Conservation (phyloP, 2,113 vertebrate species). For the Pachypanchax playfairii region DNA sequence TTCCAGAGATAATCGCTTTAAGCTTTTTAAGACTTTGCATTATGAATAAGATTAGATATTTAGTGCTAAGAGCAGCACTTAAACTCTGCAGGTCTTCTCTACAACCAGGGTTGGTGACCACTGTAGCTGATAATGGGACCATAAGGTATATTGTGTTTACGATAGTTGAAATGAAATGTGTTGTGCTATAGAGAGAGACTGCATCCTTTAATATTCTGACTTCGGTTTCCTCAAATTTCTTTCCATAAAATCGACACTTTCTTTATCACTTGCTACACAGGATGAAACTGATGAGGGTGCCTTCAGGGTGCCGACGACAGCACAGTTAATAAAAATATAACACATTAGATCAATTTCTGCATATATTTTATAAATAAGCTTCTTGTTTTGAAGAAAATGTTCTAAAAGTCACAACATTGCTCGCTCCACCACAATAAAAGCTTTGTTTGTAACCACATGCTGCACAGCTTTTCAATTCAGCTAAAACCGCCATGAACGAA, state of each 20-base stretch:
- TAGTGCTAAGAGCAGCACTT: slow-evolving; percentile 31
- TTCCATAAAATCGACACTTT: slow-evolving; percentile 1
- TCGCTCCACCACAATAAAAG: slow-evolving; percentile 8
- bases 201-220: slow-evolving; percentile 23
- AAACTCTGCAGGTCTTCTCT: slow-evolving; percentile 35
- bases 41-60: slow-evolving; percentile 21
- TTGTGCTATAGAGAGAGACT: slow-evolving; percentile 41
- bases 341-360: not conserved
- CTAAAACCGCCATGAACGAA: not conserved
- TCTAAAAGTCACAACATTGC: slow-evolving; percentile 6
- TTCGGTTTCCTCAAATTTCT: slow-evolving; percentile 16
- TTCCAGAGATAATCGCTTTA: slow-evolving; percentile 31
- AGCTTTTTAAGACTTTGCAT: slow-evolving; percentile 30
- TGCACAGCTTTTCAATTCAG: slow-evolving; percentile 13
- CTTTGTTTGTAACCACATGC: not conserved
- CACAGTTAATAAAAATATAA: not conserved
- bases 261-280: slow-evolving; percentile 3
- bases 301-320: not conserved
- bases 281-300: slow-evolving; percentile 16
- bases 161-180: slow-evolving; percentile 38
- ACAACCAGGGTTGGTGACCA: slow-evolving; percentile 57
- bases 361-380: slow-evolving; percentile 9
- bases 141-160: slow-evolving; percentile 47
- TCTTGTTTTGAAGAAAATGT: slow-evolving; percentile 1
- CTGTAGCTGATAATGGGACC: slow-evolving; percentile 60